Evolutionary conservation across 2,113 vertebrate species (phyloP), one percentile per base, ranked within the genome.

Genomic region (Mobula hypostoma): DNA sequence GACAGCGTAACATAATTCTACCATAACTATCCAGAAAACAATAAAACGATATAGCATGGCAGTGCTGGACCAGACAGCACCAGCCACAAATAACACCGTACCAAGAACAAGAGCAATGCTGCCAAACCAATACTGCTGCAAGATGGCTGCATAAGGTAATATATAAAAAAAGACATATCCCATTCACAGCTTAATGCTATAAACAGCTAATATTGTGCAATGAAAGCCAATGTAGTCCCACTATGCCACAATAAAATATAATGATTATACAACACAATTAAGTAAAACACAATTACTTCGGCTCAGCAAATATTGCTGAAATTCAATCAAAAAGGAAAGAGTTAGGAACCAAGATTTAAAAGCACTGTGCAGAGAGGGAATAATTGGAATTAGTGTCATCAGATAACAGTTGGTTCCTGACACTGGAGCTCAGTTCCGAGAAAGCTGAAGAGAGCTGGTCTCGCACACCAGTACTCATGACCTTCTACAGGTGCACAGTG

Each of bases 1-100:
- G 90, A 93, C 90, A 93, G 58, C 14, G 40, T 74, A 93, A 93
- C 68, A 74, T 74, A 70, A 93, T 74, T 72, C 63, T 74, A 93
- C 90, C n/a, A 40, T 74, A 70, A 93, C 90, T 72, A 93, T 63
- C 32, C 21, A 93, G 40, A 85, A 24, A 48, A 85, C 68, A 93
- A 93, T 93, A 93, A 66, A 15, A 66, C 11, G 12, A 79, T 36
- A 79, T 24, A 21, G 32, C 15, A 80, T 40, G 24, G 82, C 32
- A 48, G 48, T 48, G 48, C 48, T 48, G 19, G 48, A 24, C 48
- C 40, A 83, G 1, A 92, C 66, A 92, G 32, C 0, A 92, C 15
- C 90, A 72, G 90, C 68, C 68, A 74, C 68, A 72, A 32, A 93
- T 72, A 72, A 68, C 17, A 74, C 66, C 48, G 19, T 29, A 66